Evolutionary conservation across 2,797 vertebrate species (phyloP).

Genomic region (Austrolebias charrua): DNA sequence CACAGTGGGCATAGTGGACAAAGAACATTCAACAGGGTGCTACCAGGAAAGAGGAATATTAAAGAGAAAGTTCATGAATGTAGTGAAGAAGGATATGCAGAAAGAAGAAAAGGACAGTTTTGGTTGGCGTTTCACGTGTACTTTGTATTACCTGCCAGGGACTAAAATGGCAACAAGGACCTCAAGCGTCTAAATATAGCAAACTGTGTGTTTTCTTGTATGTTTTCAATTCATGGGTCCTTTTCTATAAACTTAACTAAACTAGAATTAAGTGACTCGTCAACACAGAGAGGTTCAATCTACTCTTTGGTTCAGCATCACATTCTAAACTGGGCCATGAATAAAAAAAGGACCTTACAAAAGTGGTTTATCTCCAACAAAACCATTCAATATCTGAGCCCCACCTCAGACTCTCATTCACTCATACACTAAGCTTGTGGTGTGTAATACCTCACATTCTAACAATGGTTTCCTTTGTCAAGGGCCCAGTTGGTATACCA

Average conservation of each 20-base stretch:
- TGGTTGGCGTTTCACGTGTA: too few species aligned
- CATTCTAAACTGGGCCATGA: conserved; percentile 35
- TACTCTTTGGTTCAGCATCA: background rate
- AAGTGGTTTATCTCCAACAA: conserved; percentile 48
- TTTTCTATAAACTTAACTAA: too few species aligned
- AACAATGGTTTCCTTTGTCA: conserved; percentile 62
- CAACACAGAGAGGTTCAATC: background rate
- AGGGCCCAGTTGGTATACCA: conserved; percentile 17
- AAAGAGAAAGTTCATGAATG: background rate
- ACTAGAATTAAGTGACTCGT: background rate
- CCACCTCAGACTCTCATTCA: conserved; percentile 10
- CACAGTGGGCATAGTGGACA: background rate
- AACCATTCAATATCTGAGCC: conserved; percentile 47
- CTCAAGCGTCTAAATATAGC: too few species aligned
- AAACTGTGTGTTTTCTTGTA: background rate
- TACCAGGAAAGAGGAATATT: background rate
- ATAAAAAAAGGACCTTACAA: conserved; percentile 26
- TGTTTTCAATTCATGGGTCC: background rate
- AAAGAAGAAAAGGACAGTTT: background rate
- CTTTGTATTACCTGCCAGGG: too few species aligned
- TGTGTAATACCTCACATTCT: conserved; percentile 26
- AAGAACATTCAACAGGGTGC: background rate
- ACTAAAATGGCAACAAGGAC: too few species aligned
- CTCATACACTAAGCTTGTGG: conserved; percentile 23
- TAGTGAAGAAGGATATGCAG: background rate